Conservation (phyloP, 2,113 vertebrate species). For the Protobothrops flavoviridis region DNA sequence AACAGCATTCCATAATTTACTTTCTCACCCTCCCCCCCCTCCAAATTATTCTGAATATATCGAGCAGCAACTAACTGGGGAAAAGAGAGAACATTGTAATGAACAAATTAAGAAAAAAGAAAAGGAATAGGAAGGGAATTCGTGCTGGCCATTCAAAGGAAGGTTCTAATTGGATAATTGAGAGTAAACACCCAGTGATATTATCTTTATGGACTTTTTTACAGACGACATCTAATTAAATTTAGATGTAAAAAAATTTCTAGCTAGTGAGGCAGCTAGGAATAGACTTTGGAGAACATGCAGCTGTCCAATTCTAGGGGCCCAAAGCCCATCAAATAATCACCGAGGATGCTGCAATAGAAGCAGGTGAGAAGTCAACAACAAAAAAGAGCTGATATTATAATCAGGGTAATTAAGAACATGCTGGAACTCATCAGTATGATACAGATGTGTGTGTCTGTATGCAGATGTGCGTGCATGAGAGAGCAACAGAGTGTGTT, state of each 20-base stretch:
- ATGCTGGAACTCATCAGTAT: neutral
- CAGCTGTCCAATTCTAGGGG: neutral
- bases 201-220: neutral
- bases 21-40: neutral
- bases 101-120: neutral
- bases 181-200: neutral
- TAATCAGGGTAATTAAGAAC: neutral
- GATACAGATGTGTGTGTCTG: neutral
- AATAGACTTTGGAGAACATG: neutral
- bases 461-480: neutral
- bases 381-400: neutral
- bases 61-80: neutral
- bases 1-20: neutral
- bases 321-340: neutral
- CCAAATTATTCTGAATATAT: neutral
- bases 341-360: neutral
- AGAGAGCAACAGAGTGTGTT: neutral
- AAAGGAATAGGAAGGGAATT: neutral
- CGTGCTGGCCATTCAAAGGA: slow-evolving; percentile 37
- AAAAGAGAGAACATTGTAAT: neutral
- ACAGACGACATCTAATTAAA: neutral
- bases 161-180: slow-evolving; percentile 58
- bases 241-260: neutral
- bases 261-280: neutral
- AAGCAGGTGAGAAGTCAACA: neutral